phyloP scores from a whole-genome alignment of 1,140 invertebrate species.

The Bombus fervidus region DNA sequence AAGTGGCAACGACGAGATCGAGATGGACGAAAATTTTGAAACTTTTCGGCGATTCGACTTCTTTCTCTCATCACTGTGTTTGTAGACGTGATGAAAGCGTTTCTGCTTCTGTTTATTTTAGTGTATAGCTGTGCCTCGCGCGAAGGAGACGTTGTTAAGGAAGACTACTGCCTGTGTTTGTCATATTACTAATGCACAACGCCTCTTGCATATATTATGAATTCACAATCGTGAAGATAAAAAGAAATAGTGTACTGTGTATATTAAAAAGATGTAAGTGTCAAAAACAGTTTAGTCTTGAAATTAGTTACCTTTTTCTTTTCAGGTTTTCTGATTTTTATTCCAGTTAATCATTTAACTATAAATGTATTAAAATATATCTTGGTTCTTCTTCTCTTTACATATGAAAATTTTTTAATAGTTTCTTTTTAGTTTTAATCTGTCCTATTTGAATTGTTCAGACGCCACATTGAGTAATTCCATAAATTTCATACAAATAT shows the following conservation, averaged over 20 bases:
- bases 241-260: neutral
- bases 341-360: no score
- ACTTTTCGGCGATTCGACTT: slow-evolving; percentile 16
- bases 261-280: neutral
- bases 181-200: neutral
- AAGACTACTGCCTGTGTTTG: neutral
- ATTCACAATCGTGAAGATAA: neutral
- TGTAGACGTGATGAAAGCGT: slow-evolving; percentile 21
- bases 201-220: neutral
- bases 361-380: no score
- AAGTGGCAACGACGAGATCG: slow-evolving; percentile 17
- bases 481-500: no score
- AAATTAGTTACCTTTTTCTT: neutral
- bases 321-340: neutral
- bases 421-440: neutral
- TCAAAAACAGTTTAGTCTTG: neutral
- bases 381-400: no score
- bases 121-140: no score
- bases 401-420: no score
- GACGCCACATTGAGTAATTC: neutral
- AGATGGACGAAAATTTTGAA: slow-evolving; percentile 30
- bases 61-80: neutral
- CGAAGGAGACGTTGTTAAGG: neutral
- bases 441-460: neutral
- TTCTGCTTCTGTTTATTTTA: neutral